Evolutionary conservation across 2,888 invertebrate species (phyloP), one percentile per base, ranked within the genome.

Genomic region (Neria commutata): DNA sequence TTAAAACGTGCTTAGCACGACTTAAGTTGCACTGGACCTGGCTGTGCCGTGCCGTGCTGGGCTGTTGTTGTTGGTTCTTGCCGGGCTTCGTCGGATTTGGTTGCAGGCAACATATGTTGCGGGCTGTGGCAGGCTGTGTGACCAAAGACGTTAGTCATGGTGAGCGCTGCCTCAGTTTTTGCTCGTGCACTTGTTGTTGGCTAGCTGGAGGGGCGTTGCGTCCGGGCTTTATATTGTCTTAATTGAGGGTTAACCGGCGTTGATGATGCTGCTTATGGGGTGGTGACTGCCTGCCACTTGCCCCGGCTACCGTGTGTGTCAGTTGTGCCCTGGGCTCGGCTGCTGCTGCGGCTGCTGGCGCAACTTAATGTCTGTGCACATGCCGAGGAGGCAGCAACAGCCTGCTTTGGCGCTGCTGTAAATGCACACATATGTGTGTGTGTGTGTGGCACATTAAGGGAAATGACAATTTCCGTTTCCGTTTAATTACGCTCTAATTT

Each of bases 181-280:
- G 24, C 26, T 53, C 14, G 53, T 17, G 60, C 55, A 46, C 52
- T 25, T 58, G 40, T 56, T 63, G 63, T 34, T 54, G 52, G 57
- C 48, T 29, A 53, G 50, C 50, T 51, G 33, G 26, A 42, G 58
- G 47, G 56, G 61, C 56, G 63, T 54, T 57, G 61, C 63, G 72
- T 64, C 73, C 72, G 70, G 67, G 67, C 71, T 75, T 76, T 77
- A 77, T 77, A 72, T 75, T 70, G 74, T 75, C 76, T 77, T 77
- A 77, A 77, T 77, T 77, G 77, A 76, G 77, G 77, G 77, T 77
- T 77, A 77, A 77, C 77, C 77, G 72, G 75, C 74, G 75, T 77
- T 77, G 75, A 77, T 77, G 75, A 77, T 74, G 74, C 74, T 71
- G 71, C 72, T 75, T 73, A 74, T 75, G 75, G 75, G 74, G 69